Base-by-base conservation (phyloP, 2,113 vertebrate species). In the Tylochromis polylepis region DNA sequence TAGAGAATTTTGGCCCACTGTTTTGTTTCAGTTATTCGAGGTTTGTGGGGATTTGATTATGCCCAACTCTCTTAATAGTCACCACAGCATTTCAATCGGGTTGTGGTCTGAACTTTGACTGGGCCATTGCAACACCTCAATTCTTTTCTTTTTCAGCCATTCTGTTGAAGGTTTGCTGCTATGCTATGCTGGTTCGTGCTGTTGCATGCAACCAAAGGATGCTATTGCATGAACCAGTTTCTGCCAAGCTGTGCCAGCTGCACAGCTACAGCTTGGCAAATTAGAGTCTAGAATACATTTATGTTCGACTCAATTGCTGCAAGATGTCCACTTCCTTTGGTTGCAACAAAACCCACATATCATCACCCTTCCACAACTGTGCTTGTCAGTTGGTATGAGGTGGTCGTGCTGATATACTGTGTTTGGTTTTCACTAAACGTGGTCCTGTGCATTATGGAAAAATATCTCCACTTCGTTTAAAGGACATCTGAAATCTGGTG, bases 151-250 rank as follows among this genome's bases (percentile, higher is more conserved):
- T 67, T 3, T 67, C 62, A 67, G 62, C 2, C 62, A 67, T 67
- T 41, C 62, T 67, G 36, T 41, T 15, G 22, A 15, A 1, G 6
- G 36, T 67, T 67, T 67, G 20, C 34, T 67, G 62, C 36, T 67
- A 22, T 22, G 62, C 34, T n/a, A n/a, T n/a, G n/a, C n/a, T n/a
- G n/a, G n/a, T n/a, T n/a, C n/a, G n/a, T n/a, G n/a, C n/a, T n/a
- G n/a, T n/a, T n/a, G n/a, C n/a, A n/a, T n/a, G n/a, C n/a, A n/a
- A n/a, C n/a, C n/a, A n/a, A n/a, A n/a, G n/a, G n/a, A n/a, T n/a
- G n/a, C n/a, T n/a, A n/a, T n/a, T 67, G 62, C 11, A 67, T 67
- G 62, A 67, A 67, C 36, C 65, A 41, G 36, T 41, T 70, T 41
- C 36, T 22, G 36, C n/a, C 12, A 41, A 67, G 20, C 34, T 62